Percentiles rank a stretch among this genome's conserved stretches.
These are phyloP conservation scores for Heteronetta atricapilla DNA, from an alignment of 2,113 vertebrate genomes.

Conservation along the genomic window DNA sequence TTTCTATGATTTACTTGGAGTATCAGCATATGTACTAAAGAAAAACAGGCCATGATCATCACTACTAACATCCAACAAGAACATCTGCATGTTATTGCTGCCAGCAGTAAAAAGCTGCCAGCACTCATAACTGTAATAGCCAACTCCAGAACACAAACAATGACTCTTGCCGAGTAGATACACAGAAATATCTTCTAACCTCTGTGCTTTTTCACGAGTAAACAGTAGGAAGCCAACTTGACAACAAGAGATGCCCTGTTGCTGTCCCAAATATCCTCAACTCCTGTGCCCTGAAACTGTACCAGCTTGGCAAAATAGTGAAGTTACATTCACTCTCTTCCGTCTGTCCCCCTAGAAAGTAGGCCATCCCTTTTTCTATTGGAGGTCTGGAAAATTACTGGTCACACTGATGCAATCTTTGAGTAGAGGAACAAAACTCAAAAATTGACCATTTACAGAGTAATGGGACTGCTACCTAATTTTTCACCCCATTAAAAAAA, in stretches of 20 bases:
- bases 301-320: background rate
- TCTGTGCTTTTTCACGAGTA: background rate
- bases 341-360: background rate
- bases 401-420: background rate
- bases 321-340: background rate
- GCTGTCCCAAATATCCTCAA: background rate
- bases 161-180: background rate
- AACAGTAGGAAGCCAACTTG: background rate
- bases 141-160: background rate
- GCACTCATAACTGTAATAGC: background rate
- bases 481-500: background rate
- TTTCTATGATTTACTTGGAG: background rate
- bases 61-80: background rate
- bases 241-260: background rate
- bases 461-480: background rate
- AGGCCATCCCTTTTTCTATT: background rate
- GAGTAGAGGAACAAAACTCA: background rate
- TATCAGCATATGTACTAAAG: background rate
- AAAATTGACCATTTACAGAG: background rate
- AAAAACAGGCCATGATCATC: background rate
- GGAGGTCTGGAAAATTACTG: background rate
- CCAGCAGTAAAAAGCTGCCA: slow-evolving; percentile 12
- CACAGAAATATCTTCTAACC: background rate
- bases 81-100: slow-evolving; percentile 27
- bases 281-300: background rate